Evolutionary conservation across 37 sponge, comb jelly and placozoan genomes (phyloP).

Genomic region (Trichoplax adhaerens): DNA sequence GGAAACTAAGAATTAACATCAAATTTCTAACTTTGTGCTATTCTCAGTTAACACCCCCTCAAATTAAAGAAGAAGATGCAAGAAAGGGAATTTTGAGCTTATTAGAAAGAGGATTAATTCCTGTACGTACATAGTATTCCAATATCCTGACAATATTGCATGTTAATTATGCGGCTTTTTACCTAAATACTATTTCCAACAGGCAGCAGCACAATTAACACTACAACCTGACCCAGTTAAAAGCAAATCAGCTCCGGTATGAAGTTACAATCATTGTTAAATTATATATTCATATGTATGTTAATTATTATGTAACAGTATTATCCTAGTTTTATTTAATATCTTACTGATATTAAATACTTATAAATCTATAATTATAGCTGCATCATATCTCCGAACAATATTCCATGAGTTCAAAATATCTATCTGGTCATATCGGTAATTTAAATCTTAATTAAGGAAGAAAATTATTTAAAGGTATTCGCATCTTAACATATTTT

Average conservation of each 20-base stretch:
- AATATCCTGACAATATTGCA: neutral
- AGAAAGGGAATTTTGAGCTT: conserved; percentile 76
- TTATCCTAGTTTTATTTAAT: too few relatives aligned
- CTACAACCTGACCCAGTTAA: conserved; percentile 60
- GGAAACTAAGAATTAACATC: too few relatives aligned
- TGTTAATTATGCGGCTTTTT: neutral
- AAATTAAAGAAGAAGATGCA: conserved; percentile 48
- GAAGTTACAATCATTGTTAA: neutral
- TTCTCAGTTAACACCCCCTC: conserved; percentile 50
- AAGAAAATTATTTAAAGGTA: too few relatives aligned
- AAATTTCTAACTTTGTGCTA: neutral
- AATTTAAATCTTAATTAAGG: too few relatives aligned
- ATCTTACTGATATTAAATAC: too few relatives aligned
- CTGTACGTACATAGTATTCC: conserved; percentile 23
- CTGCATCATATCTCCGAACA: too few relatives aligned
- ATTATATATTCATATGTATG: too few relatives aligned
- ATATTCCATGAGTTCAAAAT: too few relatives aligned
- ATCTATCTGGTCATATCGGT: too few relatives aligned
- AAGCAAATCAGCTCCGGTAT: conserved; percentile 16
- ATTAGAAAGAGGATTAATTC: conserved; percentile 85
- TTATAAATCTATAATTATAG: too few relatives aligned
- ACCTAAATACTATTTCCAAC: neutral
- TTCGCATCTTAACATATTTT: too few relatives aligned
- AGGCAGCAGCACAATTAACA: conserved; percentile 64
- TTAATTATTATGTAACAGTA: too few relatives aligned